Percentiles rank a stretch among this genome's conserved stretches.
Conservation (phyloP, 2,113 vertebrate species). For the Macheiramphus alcinus region DNA sequence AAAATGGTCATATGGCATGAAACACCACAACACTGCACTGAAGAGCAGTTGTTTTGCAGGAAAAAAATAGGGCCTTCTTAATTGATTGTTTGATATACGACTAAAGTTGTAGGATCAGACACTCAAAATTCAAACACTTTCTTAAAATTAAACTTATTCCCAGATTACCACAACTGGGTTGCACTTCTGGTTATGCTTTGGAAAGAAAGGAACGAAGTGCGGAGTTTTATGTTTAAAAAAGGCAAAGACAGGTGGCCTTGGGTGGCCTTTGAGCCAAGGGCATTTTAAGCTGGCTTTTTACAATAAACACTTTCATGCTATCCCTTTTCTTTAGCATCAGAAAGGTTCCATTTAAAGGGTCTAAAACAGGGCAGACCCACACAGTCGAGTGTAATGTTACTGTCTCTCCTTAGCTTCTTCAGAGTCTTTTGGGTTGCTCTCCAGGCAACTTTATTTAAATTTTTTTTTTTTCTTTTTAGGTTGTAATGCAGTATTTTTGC, state of each 20-base stretch:
- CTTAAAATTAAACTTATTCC: background rate
- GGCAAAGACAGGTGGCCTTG: background rate
- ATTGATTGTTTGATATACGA: background rate
- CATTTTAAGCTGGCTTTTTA: background rate
- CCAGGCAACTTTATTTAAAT: background rate
- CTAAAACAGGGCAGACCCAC: background rate
- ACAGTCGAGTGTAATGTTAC: accelerated
- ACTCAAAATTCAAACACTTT: background rate
- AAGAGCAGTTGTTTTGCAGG: background rate
- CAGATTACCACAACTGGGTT: background rate
- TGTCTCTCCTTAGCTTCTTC: background rate
- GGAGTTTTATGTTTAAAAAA: background rate
- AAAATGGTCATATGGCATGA: background rate
- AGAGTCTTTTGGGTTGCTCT: background rate
- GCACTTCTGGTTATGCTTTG: background rate
- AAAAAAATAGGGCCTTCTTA: background rate
- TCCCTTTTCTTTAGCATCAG: background rate
- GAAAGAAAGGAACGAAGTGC: background rate
- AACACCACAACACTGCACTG: background rate
- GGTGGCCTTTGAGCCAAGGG: background rate
- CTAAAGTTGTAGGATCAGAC: background rate
- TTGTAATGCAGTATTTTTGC: background rate
- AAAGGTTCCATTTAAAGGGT: background rate
- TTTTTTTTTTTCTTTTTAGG: background rate
- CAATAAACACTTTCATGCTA: background rate